phyloP scores from a whole-genome alignment of 92 coral and sea anemone genomes.

The Umimayanthus chanpuru region DNA sequence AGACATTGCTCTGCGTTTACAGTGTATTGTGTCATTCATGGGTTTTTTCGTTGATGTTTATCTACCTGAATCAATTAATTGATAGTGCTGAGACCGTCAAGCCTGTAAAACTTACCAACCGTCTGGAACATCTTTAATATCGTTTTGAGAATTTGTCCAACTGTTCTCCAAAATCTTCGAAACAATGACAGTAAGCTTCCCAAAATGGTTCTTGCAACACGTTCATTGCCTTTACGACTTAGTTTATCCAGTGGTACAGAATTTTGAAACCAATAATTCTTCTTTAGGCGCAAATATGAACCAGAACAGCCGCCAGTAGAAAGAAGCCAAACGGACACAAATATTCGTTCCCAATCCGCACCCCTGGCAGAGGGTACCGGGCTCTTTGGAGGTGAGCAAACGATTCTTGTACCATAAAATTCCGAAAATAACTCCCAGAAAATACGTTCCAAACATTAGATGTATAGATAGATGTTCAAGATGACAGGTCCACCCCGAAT shows the following conservation, averaged over 20 bases:
- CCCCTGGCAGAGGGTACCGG: conserved; percentile 76
- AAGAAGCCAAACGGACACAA: conserved; percentile 77
- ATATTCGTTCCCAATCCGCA: conserved; percentile 76
- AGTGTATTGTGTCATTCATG: no score
- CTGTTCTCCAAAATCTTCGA: not conserved
- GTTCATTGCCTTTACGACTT: not conserved
- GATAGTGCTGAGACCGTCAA: no score
- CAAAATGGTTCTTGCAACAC: not conserved
- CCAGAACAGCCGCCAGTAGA: conserved; percentile 7
- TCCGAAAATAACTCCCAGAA: not conserved
- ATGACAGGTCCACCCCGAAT: no score
- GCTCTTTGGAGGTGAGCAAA: conserved; percentile 67
- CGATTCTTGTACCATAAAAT: not conserved
- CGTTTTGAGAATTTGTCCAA: not conserved
- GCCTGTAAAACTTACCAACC: no score
- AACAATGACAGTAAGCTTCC: not conserved
- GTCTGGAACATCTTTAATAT: not conserved
- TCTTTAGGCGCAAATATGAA: conserved; percentile 1
- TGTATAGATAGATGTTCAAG: no score
- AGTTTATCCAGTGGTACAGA: not conserved
- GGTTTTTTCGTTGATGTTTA: no score
- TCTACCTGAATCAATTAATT: no score
- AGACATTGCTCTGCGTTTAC: no score
- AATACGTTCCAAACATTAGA: not conserved
- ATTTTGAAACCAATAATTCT: not conserved